Evolutionary conservation across 2,797 vertebrate species (phyloP), one percentile per base, ranked within the genome.

Genomic region (Microcaecilia unicolor): DNA sequence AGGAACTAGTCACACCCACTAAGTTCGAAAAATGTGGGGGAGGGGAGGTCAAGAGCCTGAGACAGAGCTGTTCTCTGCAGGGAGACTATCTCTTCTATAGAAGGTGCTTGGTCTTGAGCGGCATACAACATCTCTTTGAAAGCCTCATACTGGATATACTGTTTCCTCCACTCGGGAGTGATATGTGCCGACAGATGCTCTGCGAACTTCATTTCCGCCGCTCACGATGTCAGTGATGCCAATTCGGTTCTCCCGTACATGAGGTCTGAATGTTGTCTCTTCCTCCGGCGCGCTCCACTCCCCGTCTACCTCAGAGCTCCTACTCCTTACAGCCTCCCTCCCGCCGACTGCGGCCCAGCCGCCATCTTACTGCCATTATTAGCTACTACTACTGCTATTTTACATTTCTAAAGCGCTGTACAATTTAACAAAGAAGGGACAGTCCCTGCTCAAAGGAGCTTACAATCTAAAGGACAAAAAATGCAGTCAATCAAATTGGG

Each of bases 61-160:
- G n/a, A n/a, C n/a, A n/a, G n/a, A n/a, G n/a, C n/a, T n/a, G n/a
- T n/a, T n/a, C n/a, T n/a, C n/a, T n/a, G n/a, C n/a, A n/a, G n/a
- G n/a, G n/a, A n/a, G n/a, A n/a, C n/a, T n/a, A n/a, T n/a, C n/a
- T n/a, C 95, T 91, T 98, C 95, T 53, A 94, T 80, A 55, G 95
- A 97, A 38, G 95, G 95, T n/a, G 95, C 95, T 76, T 98, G 92
- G 76, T 98, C 95, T 79, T 97, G 92, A 67, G 94, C 94, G 25
- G 93, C 87, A 74, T 98, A 98, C 18, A 98, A 78, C 95, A 97
- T 97, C 62, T 98, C 94, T 68, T 98, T 98, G 70, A 98, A 92
- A 61, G 94, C 93, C 93, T 97, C 93, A 81, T 97, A 97, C 59
- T 92, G 93, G 34, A 98, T 92, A 75, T 97, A 98, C 30, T 97